Evolutionary conservation across 2,113 vertebrate genomes (phyloP).

Genomic region (Limnothrissa miodon): DNA sequence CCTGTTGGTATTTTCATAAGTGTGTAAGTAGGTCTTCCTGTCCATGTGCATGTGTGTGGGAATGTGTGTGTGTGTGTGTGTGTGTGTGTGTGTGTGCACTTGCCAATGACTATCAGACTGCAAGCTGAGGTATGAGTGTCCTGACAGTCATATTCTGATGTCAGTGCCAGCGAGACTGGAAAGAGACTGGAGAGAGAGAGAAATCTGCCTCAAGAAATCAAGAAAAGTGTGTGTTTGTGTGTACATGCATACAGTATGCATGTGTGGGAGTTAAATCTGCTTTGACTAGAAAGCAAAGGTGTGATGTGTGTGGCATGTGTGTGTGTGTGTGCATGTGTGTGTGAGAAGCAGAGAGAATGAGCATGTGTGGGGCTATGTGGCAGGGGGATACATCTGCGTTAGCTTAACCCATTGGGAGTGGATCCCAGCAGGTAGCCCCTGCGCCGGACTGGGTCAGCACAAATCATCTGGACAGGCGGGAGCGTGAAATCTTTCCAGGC

Average conservation of each 20-base stretch:
- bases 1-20: no score
- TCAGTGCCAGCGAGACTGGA: neutral
- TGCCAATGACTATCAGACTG: no score
- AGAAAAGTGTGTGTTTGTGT: conserved; percentile 1
- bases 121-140: no score
- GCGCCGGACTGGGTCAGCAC: conserved; percentile 74
- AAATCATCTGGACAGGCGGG: conserved; percentile 88
- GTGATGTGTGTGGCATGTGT: conserved; percentile 7
- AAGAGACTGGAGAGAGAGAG: neutral
- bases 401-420: conserved; percentile 76
- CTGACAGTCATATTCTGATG: no score
- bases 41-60: neutral
- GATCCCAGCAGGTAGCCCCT: conserved; percentile 83
- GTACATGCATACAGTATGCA: neutral
- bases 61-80: neutral
- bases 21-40: conserved; percentile 17
- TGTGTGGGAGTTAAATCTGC: neutral
- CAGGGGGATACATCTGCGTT: conserved; percentile 73
- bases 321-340: conserved; percentile 51
- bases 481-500: conserved; percentile 92
- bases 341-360: conserved; percentile 18
- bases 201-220: neutral
- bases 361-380: conserved; percentile 63
- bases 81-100: neutral
- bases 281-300: no score